A percentile compares a stretch with the other conserved stretches of the same genome.
phyloP scores from a whole-genome alignment of 2,113 vertebrate species.

The Xiphophorus hellerii region DNA sequence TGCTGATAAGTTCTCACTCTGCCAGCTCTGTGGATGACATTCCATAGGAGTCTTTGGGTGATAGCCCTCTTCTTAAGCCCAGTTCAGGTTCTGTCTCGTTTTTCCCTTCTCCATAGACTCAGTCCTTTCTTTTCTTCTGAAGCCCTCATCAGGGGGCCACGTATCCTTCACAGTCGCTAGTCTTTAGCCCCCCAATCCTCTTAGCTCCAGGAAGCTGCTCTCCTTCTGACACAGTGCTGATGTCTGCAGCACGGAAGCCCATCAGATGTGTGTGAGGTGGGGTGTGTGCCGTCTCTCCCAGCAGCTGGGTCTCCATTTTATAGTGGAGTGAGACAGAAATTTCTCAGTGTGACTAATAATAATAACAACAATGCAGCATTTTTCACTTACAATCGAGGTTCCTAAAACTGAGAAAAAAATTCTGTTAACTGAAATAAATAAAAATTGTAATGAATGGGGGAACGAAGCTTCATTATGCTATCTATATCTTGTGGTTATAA shows the following conservation, averaged over 20 bases:
- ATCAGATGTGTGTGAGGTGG: slow-evolving; percentile 35
- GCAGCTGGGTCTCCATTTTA: neutral
- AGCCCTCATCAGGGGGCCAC: slow-evolving; percentile 33
- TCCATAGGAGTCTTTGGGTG: slow-evolving; percentile 28
- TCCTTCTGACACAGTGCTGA: slow-evolving; percentile 48
- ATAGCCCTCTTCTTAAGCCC: slow-evolving; percentile 27
- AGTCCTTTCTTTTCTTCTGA: slow-evolving; percentile 25
- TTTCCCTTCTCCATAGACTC: slow-evolving; percentile 9
- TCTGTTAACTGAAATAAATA: too few species aligned
- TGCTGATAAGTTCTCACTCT: slow-evolving; percentile 32
- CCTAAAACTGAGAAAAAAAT: too few species aligned
- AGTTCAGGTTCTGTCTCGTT: slow-evolving; percentile 32
- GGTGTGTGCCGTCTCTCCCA: slow-evolving; percentile 12
- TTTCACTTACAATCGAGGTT: slow-evolving; percentile 11
- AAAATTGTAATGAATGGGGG: too few species aligned
- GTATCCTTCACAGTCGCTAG: slow-evolving; percentile 53
- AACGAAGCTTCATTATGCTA: too few species aligned
- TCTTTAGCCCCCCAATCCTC: slow-evolving; percentile 66
- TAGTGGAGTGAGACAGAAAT: slow-evolving; percentile 4
- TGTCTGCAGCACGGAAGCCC: slow-evolving; percentile 39
- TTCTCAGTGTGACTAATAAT: too few species aligned
- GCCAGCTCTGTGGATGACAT: slow-evolving; percentile 8
- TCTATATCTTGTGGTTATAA: too few species aligned
- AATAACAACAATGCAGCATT: slow-evolving; percentile 30
- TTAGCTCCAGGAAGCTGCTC: slow-evolving; percentile 52